Percentiles rank a stretch among this genome's conserved stretches.
Conservation (phyloP, 2,888 invertebrate species). For the Drosophila prostipennis region DNA sequence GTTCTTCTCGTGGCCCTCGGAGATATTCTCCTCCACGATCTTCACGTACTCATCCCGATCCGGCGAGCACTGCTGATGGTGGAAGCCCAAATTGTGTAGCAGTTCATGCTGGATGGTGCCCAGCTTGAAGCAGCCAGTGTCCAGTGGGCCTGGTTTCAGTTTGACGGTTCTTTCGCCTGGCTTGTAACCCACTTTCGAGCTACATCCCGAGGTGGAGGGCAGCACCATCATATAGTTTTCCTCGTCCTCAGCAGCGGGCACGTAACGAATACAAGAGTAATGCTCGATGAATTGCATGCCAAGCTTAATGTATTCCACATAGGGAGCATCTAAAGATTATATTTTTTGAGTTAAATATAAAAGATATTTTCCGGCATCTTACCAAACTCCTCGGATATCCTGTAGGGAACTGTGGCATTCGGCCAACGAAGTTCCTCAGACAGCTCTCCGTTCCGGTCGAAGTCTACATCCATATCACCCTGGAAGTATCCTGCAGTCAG, state of each 20-base stretch:
- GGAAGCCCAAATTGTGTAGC: slow-evolving; percentile 90
- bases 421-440: slow-evolving; percentile 86
- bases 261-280: slow-evolving; percentile 89
- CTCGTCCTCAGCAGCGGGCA: slow-evolving; percentile 85
- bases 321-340: slow-evolving; percentile 78
- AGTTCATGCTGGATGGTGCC: slow-evolving; percentile 90
- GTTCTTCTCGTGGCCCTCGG: slow-evolving; percentile 87
- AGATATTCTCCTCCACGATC: slow-evolving; percentile 84
- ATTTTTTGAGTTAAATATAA: neutral
- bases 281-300: slow-evolving; percentile 90
- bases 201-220: slow-evolving; percentile 86
- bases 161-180: slow-evolving; percentile 82
- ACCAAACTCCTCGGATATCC: slow-evolving; percentile 64
- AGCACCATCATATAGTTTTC: slow-evolving; percentile 58
- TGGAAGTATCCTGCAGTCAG: slow-evolving; percentile 90
- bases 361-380: neutral
- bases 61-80: slow-evolving; percentile 91
- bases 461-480: slow-evolving; percentile 89
- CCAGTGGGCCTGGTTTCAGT: slow-evolving; percentile 56
- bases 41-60: slow-evolving; percentile 89
- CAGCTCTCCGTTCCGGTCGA: slow-evolving; percentile 86
- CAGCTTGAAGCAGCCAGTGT: slow-evolving; percentile 75
- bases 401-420: slow-evolving; percentile 88
- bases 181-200: slow-evolving; percentile 89
- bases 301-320: slow-evolving; percentile 86